A percentile compares a stretch with the other conserved stretches of the same genome.
These are phyloP conservation scores for Nomada fucata DNA, from an alignment of 2,888 invertebrate species.

Conservation along the genomic window DNA sequence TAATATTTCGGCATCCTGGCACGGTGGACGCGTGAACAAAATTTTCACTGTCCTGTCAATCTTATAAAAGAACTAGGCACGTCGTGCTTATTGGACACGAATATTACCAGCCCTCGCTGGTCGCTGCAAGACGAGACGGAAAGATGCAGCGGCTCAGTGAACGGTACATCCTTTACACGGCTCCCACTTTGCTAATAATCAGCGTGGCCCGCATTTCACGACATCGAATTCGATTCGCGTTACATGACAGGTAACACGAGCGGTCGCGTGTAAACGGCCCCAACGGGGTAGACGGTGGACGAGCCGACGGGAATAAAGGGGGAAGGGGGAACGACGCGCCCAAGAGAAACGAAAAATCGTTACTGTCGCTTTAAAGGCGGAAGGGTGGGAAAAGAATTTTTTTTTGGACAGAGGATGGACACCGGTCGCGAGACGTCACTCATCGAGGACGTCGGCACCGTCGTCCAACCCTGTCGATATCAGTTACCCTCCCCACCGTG, in stretches of 20 bases:
- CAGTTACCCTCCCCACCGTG: conserved; percentile 65
- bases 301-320: not conserved
- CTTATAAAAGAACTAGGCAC: too few species aligned
- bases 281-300: not conserved
- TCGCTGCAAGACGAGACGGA: not conserved
- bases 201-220: conserved; percentile 50
- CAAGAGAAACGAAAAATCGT: conserved; percentile 61
- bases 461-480: conserved; percentile 70
- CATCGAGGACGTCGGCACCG: conserved; percentile 62
- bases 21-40: too few species aligned
- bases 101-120: too few species aligned
- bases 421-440: conserved; percentile 62
- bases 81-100: too few species aligned
- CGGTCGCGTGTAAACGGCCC: conserved; percentile 53
- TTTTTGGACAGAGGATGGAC: conserved; percentile 51
- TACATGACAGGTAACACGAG: conserved; percentile 56
- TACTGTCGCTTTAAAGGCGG: conserved; percentile 40
- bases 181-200: conserved; percentile 61
- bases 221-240: conserved; percentile 57
- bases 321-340: conserved; percentile 6
- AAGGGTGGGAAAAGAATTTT: conserved; percentile 35
- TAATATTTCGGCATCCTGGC: too few species aligned
- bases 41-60: too few species aligned
- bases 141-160: not conserved
- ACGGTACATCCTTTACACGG: conserved; percentile 45